A percentile compares a stretch with the other conserved stretches of the same genome.
Conservation (phyloP, 1,140 invertebrate genomes). For the Calycopis cecrops region DNA sequence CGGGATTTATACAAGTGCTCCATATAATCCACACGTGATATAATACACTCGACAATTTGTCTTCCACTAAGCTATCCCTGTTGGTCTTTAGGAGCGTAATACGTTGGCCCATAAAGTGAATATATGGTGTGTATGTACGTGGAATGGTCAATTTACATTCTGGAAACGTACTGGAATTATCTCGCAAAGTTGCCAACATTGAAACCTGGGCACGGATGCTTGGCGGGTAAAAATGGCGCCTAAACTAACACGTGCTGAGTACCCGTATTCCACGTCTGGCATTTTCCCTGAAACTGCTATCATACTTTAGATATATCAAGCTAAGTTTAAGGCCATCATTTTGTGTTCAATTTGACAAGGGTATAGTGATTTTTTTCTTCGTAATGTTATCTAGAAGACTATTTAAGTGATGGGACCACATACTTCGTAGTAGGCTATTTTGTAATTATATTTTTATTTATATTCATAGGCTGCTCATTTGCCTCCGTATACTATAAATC, state of each 20-base stretch:
- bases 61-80: slow-evolving; percentile 24
- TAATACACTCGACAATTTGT: slow-evolving; percentile 21
- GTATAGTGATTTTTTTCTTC: background rate
- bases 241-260: slow-evolving; percentile 36
- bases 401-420: too few species aligned
- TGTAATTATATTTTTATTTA: too few species aligned
- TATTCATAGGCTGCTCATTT: too few species aligned
- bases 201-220: slow-evolving; percentile 40
- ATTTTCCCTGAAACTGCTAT: too few species aligned
- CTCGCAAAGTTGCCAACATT: slow-evolving; percentile 37
- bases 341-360: background rate
- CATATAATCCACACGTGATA: slow-evolving; percentile 2
- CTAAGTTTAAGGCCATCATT: too few species aligned
- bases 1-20: background rate
- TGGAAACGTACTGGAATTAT: slow-evolving; percentile 36
- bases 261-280: slow-evolving; percentile 13
- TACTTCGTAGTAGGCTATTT: too few species aligned
- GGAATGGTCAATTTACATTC: slow-evolving; percentile 41
- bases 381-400: too few species aligned
- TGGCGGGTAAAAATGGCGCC: slow-evolving; percentile 42
- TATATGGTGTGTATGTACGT: slow-evolving; percentile 21
- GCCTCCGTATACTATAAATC: too few species aligned
- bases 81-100: slow-evolving; percentile 22
- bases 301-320: too few species aligned
- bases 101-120: slow-evolving; percentile 19